Base-by-base conservation (phyloP, 2,113 vertebrate genomes). In the Trachemys scripta region DNA sequence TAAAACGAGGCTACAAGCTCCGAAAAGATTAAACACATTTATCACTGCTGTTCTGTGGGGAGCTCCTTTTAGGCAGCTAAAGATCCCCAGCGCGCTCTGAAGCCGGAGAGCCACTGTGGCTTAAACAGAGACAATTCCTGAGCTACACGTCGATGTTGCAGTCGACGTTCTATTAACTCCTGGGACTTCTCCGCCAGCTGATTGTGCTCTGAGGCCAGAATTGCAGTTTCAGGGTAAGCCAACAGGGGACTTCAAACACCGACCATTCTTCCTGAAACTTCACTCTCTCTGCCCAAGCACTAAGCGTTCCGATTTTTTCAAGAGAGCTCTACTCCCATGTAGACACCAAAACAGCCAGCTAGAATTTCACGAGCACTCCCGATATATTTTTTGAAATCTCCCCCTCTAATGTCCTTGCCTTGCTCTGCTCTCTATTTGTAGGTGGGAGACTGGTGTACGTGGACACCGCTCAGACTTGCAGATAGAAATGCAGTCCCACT, bases 11-110 rank as follows among this genome's bases (percentile, higher is more conserved):
- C 94, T 96, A 95, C 94, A 95, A 90, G 92, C 95, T 93, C 96
- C 82, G 88, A 91, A 97, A 96, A 97, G 94, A 96, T 95, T 97
- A 97, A 96, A 94, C 88, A 78, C 95, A 97, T 97, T 97, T 94
- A 96, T 97, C 96, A 96, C 89, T 95, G 92, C 50, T n/a, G 47
- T 93, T 95, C 16, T 6, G 5, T 1, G 6, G 82, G 91, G 93
- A 89, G 80, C 84, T 94, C 81, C 69, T 92, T 89, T 49, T 29
- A 93, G 89, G 95, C 76, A 93, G 90, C 56, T 93, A 56, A 78
- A 88, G 94, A 80, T 95, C 89, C 65, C 85, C 42, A 88, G 65
- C 59, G 42, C 29, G 10, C 90, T 50, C 0, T 53, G 94, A 96
- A 0, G 0, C 1, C 4, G 76, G 85, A 93, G 90, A 59, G 85